Percentiles rank a stretch among this genome's conserved stretches.
These are phyloP conservation scores for Trachelus tabidus DNA, from an alignment of 2,888 invertebrate species.

Conservation along the genomic window DNA sequence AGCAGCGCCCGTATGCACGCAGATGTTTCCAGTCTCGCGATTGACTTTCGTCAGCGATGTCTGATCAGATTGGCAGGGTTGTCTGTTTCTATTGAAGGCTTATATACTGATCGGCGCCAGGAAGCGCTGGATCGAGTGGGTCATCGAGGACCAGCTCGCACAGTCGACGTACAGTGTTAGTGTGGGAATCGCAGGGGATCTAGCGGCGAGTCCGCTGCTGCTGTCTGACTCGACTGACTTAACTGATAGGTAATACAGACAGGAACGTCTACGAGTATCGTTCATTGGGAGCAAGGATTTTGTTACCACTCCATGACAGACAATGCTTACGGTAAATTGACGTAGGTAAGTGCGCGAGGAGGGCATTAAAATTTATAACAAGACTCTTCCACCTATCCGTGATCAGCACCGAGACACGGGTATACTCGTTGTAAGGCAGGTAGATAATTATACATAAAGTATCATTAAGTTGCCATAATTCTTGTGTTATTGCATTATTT, in stretches of 20 bases:
- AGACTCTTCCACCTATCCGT: conserved; percentile 12
- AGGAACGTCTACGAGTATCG: neutral
- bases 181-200: neutral
- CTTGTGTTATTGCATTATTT: conserved; percentile 64
- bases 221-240: neutral
- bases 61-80: neutral
- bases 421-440: conserved; percentile 29
- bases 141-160: neutral
- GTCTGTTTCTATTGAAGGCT: neutral
- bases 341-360: neutral
- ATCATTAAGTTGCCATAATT: conserved; percentile 63
- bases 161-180: neutral
- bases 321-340: conserved; percentile 12
- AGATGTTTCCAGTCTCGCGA: neutral
- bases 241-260: neutral
- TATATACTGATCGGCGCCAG: neutral
- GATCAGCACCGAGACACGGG: conserved; percentile 20
- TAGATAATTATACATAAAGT: conserved; percentile 62
- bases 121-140: neutral
- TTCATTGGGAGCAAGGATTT: neutral
- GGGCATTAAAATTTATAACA: conserved; percentile 26
- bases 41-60: neutral
- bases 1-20: neutral
- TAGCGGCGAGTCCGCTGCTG: no score
- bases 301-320: neutral